These are phyloP conservation scores for Aspidiotus rigidus DNA, from an alignment of 2,888 invertebrate species.

Conservation along the genomic window DNA sequence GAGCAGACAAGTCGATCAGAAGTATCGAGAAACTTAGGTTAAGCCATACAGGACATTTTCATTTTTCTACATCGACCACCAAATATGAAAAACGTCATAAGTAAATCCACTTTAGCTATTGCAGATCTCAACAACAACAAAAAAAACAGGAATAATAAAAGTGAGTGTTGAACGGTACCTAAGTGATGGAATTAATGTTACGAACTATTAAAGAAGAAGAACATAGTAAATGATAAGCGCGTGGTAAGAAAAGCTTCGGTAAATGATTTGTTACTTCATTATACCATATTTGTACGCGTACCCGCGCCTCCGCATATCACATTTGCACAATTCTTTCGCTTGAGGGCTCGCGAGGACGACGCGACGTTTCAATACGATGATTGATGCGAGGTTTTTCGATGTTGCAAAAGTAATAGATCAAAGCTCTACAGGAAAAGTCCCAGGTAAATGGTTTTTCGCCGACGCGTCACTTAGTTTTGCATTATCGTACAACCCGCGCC, in stretches of 20 bases:
- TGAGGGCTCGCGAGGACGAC: slow-evolving; percentile 1
- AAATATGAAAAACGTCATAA: too few relatives aligned
- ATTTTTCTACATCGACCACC: too few relatives aligned
- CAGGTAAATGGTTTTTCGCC: background rate
- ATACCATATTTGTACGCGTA: background rate
- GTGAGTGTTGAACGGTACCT: too few relatives aligned
- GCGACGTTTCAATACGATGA: slow-evolving; percentile 2
- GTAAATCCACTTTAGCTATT: too few relatives aligned
- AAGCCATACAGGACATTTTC: too few relatives aligned
- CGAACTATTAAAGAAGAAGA: too few relatives aligned
- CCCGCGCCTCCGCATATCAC: too few relatives aligned
- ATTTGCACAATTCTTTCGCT: background rate
- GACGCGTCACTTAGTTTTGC: slow-evolving; percentile 1
- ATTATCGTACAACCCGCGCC: background rate
- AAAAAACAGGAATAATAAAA: too few relatives aligned
- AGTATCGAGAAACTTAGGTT: too few relatives aligned
- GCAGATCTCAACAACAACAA: too few relatives aligned
- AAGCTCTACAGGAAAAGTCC: background rate
- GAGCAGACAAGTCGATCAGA: too few relatives aligned
- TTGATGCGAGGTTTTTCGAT: background rate
- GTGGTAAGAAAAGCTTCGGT: background rate
- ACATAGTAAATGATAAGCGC: background rate
- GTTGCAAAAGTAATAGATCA: slow-evolving; percentile 1
- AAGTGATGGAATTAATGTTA: too few relatives aligned
- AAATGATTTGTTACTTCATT: slow-evolving; percentile 2